Evolutionary conservation across 1,140 invertebrate genomes (phyloP), one percentile per base, ranked within the genome.

Genomic region (Brachionus koreanus): DNA sequence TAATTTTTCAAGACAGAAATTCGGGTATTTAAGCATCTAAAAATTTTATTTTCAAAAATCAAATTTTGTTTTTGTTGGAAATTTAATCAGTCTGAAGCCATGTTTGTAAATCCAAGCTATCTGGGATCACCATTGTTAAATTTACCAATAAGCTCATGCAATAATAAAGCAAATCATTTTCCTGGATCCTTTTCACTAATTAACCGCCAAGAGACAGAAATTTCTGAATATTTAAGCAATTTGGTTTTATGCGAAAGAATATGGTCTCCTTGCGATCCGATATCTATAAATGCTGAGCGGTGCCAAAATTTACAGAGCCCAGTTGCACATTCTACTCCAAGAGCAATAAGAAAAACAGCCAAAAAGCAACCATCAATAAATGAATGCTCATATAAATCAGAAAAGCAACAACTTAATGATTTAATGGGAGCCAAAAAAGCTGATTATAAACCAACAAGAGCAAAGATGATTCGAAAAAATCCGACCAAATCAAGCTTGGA

Each of bases 211-310:
- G 65, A 69, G 10, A 10, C 35, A 37, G 37, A 9, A 39, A 7
- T 69, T 7, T 39, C 65, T 3, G 35, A 39, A 10, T 39, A 69
- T 19, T 74, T 74, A 9, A 74, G 23, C n/a, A 74, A 42, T 74
- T 74, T 74, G 43, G 39, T 74, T 74, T 74, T 74, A 46, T 74
- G 43, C 43, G 69, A 74, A 74, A 42, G 10, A 23, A 46, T 74
- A 43, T 74, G 69, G 69, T 29, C 39, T 46, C 69, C 69, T 9
- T 23, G 46, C 9, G 9, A 46, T 25, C 69, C 19, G 5, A 12
- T 46, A 49, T 29, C 16, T 12, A 10, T 46, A 16, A 69, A 39
- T 19, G 65, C 65, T 42, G 13, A n/a, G 2, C 12, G 16, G 19
- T 39, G 33, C 12, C 43, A 10, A n/a, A n/a, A 72, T 12, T 46